These are phyloP conservation scores for Thaleichthys pacificus DNA, from an alignment of 2,797 vertebrate species.

Conservation along the genomic window DNA sequence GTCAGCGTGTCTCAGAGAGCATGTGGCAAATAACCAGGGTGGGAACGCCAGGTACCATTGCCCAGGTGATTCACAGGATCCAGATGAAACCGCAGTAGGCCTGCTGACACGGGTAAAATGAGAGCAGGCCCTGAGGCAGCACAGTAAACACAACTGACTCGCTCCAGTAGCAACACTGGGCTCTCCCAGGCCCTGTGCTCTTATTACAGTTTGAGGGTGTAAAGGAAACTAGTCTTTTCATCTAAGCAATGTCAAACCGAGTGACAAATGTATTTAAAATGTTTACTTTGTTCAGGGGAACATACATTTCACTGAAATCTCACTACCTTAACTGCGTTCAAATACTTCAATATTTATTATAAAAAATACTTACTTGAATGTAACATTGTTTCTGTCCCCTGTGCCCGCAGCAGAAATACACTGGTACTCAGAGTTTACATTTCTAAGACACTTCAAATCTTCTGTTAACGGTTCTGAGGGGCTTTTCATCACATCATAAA, in stretches of 20 bases:
- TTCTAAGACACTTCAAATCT: background rate
- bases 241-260: background rate
- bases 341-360: too few relatives aligned
- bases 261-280: background rate
- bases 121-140: background rate
- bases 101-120: constrained; percentile 6
- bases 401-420: background rate
- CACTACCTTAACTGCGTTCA: too few relatives aligned
- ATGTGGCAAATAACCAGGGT: background rate
- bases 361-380: background rate
- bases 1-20: constrained; percentile 20
- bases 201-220: background rate
- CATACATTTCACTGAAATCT: too few relatives aligned
- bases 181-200: background rate
- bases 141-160: constrained; percentile 3
- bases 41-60: background rate
- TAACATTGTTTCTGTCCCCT: background rate
- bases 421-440: background rate
- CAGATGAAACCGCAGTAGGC: constrained; percentile 3
- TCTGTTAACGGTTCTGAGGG: background rate
- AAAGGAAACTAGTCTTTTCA: background rate
- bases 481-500: background rate
- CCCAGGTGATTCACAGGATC: background rate
- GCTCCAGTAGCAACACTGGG: background rate
- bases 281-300: background rate